Evolutionary conservation across 2,113 vertebrate genomes (phyloP).

Genomic region (Anguilla japonica): DNA sequence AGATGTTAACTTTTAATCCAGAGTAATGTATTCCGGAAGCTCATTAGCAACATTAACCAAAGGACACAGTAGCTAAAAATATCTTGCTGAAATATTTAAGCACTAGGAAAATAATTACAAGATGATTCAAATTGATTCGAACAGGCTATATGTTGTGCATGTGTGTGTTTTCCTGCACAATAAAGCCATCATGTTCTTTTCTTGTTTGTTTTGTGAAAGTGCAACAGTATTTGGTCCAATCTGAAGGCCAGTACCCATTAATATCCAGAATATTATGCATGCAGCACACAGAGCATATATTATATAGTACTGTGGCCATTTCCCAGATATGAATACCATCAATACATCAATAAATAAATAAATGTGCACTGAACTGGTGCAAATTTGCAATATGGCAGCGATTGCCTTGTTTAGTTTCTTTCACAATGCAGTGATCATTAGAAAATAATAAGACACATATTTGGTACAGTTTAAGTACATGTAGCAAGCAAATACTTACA

Average conservation of each 20-base stretch:
- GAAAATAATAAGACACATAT: too few species aligned
- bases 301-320: too few species aligned
- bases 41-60: neutral
- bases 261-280: neutral
- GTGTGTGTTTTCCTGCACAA: constrained; percentile 17
- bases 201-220: too few species aligned
- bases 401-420: too few species aligned
- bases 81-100: neutral
- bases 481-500: too few species aligned
- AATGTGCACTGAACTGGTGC: too few species aligned
- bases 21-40: neutral
- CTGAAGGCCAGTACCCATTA: neutral
- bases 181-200: neutral
- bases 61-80: neutral
- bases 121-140: neutral
- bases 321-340: too few species aligned
- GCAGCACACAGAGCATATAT: too few species aligned
- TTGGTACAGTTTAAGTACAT: too few species aligned
- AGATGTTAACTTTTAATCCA: neutral
- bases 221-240: neutral
- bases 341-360: too few species aligned
- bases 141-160: neutral
- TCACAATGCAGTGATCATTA: too few species aligned
- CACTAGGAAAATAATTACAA: neutral
- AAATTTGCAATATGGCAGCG: too few species aligned